Evolutionary conservation across 1,140 invertebrate genomes (phyloP).

Genomic region (Ectropis grisescens): DNA sequence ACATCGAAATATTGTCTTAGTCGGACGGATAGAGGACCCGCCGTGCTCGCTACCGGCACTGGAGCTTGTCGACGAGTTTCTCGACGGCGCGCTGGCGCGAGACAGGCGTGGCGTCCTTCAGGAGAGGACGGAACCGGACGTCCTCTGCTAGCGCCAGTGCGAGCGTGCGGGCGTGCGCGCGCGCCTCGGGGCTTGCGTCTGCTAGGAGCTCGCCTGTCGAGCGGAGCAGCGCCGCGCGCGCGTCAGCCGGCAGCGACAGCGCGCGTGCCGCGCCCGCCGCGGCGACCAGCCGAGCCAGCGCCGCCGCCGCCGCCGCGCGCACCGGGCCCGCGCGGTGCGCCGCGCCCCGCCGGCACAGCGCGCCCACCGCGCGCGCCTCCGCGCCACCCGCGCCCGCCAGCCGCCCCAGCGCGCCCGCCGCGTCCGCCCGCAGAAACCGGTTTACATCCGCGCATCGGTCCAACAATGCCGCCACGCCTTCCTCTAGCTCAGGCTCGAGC

Average conservation of each 20-base stretch:
- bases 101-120: constrained; percentile 76
- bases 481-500: constrained; percentile 91
- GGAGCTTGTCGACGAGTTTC: constrained; percentile 68
- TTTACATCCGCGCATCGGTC: constrained; percentile 93
- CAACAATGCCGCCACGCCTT: constrained; percentile 83
- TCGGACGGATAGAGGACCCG: too few relatives aligned
- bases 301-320: constrained; percentile 82
- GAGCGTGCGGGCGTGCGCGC: constrained; percentile 78
- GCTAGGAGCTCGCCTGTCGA: constrained; percentile 85
- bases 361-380: constrained; percentile 52
- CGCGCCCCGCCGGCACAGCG: constrained; percentile 68
- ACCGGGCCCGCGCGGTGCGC: constrained; percentile 91
- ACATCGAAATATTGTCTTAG: too few relatives aligned
- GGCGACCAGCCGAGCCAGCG: constrained; percentile 79
- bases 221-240: constrained; percentile 83
- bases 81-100: constrained; percentile 77
- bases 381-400: constrained; percentile 82
- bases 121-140: constrained; percentile 73
- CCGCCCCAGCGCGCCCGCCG: constrained; percentile 82
- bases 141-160: constrained; percentile 75
- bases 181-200: constrained; percentile 89
- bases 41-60: constrained; percentile 26
- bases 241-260: constrained; percentile 82
- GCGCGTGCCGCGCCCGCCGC: constrained; percentile 81
- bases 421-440: constrained; percentile 90